phyloP scores from a whole-genome alignment of 1,140 invertebrate species.

The Leptopilina clavipes region DNA sequence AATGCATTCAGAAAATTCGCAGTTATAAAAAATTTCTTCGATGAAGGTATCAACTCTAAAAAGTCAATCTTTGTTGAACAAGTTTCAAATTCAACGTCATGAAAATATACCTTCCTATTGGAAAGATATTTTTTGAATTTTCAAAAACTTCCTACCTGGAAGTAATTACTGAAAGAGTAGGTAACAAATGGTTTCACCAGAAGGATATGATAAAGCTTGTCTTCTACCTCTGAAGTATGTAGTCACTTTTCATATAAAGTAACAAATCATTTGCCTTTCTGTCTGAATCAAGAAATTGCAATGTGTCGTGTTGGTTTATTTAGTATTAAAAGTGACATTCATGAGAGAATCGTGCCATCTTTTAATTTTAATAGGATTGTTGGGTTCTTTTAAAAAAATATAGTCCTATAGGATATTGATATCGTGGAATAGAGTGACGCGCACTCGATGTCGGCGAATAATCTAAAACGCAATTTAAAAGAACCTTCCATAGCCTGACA shows the following conservation, averaged over 20 bases:
- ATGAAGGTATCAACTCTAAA: too few relatives aligned
- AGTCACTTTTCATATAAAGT: background rate
- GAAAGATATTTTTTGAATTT: too few relatives aligned
- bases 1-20: too few relatives aligned
- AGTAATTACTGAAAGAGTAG: slow-evolving; percentile 13
- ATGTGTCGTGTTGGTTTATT: too few relatives aligned
- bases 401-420: background rate
- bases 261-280: background rate
- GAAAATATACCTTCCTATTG: too few relatives aligned
- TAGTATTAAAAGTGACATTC: too few relatives aligned
- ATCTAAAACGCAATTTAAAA: slow-evolving; percentile 30
- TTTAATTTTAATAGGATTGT: too few relatives aligned
- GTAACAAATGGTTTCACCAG: background rate
- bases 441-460: slow-evolving; percentile 23
- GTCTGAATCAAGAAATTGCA: background rate
- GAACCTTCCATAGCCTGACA: slow-evolving; percentile 4
- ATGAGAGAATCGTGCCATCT: too few relatives aligned
- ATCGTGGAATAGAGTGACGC: slow-evolving; percentile 11
- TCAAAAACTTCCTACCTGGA: background rate
- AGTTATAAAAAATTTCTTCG: too few relatives aligned
- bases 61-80: too few relatives aligned
- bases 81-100: too few relatives aligned
- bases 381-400: background rate
- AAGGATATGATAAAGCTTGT: background rate
- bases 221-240: background rate